phyloP scores from a whole-genome alignment of 1,140 invertebrate species.

The Popillia japonica region DNA sequence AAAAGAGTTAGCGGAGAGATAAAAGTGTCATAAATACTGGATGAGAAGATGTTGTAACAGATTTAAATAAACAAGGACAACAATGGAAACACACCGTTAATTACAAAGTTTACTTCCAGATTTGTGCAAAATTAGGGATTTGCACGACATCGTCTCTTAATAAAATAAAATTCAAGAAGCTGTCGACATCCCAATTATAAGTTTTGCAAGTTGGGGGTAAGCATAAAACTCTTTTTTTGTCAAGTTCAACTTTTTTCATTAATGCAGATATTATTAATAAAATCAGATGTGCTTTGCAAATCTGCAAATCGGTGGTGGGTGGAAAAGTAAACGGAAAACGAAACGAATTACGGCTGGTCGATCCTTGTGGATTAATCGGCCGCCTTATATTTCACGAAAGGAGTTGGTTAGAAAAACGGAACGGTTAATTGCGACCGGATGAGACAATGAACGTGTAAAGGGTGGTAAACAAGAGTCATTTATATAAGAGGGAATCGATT shows the following conservation, averaged over 20 bases:
- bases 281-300: no score
- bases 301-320: neutral
- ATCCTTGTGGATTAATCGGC: neutral
- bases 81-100: neutral
- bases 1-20: neutral
- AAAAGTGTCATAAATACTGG: neutral
- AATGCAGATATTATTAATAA: no score
- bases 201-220: no score
- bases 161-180: no score
- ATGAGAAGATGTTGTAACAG: neutral
- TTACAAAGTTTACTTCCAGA: neutral
- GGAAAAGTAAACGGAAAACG: neutral
- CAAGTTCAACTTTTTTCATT: no score
- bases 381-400: neutral
- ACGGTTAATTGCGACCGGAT: neutral
- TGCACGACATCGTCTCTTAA: no score
- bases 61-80: neutral
- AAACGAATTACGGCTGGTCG: neutral
- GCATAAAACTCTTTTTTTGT: no score
- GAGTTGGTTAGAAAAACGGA: neutral
- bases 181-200: no score
- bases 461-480: neutral
- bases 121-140: no score
- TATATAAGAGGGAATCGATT: slow-evolving; percentile 1
- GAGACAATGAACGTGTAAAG: slow-evolving; percentile 4